phyloP scores from a whole-genome alignment of 2,888 invertebrate species.

The Anagyrus pseudococci region DNA sequence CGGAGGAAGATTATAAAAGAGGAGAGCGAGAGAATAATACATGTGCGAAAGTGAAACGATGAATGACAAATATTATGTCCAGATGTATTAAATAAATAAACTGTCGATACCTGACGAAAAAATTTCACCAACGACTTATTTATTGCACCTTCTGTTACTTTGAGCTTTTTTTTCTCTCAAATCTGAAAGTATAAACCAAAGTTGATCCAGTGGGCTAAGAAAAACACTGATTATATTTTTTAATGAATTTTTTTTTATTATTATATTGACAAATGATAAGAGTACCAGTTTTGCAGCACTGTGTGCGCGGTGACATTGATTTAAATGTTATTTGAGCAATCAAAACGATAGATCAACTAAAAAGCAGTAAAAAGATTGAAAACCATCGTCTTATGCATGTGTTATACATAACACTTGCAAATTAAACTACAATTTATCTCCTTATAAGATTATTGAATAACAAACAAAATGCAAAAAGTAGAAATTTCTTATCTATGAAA shows the following conservation, averaged over 20 bases:
- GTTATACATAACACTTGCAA: conserved; percentile 1
- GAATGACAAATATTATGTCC: conserved; percentile 38
- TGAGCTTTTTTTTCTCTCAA: background rate
- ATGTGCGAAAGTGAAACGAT: conserved; percentile 13
- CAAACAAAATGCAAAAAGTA: background rate
- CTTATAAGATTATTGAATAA: background rate
- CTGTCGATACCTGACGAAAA: conserved; percentile 45
- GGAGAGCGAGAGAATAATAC: conserved; percentile 8
- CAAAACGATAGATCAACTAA: conserved; percentile 25
- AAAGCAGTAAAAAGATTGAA: conserved; percentile 11
- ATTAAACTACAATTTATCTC: background rate
- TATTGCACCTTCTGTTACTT: background rate
- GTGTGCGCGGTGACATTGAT: conserved; percentile 24
- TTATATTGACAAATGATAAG: too few relatives aligned
- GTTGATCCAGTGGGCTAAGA: background rate
- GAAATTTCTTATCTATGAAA: background rate
- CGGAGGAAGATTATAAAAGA: conserved; percentile 5
- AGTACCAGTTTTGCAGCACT: conserved; percentile 4
- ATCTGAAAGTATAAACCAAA: background rate
- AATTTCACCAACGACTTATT: conserved; percentile 3
- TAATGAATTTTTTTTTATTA: conserved; percentile 29
- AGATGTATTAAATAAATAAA: conserved; percentile 44
- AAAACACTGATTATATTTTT: conserved; percentile 2
- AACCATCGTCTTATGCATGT: background rate
- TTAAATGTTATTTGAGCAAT: conserved; percentile 26